Evolutionary conservation across 2,113 vertebrate genomes (phyloP).

Genomic region (Oxygymnocypris stewartii): DNA sequence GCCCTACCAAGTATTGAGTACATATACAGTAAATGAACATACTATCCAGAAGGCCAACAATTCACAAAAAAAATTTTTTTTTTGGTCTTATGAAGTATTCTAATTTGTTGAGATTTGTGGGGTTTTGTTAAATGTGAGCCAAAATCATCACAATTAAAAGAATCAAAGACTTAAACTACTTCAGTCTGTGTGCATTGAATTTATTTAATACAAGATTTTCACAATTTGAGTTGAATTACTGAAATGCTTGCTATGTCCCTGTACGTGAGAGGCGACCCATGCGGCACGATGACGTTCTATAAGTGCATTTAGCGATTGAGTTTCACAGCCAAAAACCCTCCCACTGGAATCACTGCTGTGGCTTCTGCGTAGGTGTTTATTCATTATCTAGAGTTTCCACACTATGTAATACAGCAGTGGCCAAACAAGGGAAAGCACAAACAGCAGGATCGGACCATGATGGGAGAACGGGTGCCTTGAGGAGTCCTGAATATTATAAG

Average conservation of each 20-base stretch:
- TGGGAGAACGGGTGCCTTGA: not conserved
- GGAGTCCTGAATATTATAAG: slow-evolving; percentile 6
- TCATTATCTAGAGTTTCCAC: slow-evolving; percentile 17
- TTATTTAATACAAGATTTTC: too few species aligned
- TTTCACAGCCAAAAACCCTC: slow-evolving; percentile 5
- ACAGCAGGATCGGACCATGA: not conserved
- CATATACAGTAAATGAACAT: too few species aligned
- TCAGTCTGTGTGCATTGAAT: too few species aligned
- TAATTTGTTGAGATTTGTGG: too few species aligned
- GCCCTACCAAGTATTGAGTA: too few species aligned
- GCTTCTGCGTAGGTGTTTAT: slow-evolving; percentile 22
- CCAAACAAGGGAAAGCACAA: slow-evolving; percentile 20
- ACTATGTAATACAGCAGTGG: slow-evolving; percentile 1
- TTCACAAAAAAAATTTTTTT: too few species aligned
- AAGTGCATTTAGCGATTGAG: slow-evolving; percentile 1
- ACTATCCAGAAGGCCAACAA: too few species aligned
- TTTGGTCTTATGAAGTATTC: too few species aligned
- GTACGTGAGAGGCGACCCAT: not conserved
- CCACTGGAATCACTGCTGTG: slow-evolving; percentile 30
- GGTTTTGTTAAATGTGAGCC: too few species aligned
- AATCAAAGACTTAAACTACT: too few species aligned
- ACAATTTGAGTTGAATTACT: too few species aligned
- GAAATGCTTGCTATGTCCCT: not conserved
- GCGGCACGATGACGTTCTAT: slow-evolving; percentile 12
- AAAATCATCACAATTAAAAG: too few species aligned